Evolutionary conservation across 2,888 invertebrate species (phyloP).

Genomic region (Linyphia triangularis): DNA sequence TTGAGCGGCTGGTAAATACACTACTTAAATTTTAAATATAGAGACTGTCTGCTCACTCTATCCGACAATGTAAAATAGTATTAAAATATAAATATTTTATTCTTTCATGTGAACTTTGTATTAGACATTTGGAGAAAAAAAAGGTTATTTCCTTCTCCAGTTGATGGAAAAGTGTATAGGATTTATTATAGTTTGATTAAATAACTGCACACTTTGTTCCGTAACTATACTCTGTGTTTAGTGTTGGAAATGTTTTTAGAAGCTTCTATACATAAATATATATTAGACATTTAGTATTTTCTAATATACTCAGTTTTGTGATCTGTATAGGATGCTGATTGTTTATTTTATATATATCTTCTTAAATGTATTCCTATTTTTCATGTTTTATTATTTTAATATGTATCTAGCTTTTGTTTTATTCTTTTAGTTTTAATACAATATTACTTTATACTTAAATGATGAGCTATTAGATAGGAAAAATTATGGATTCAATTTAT

Average conservation of each 20-base stretch:
- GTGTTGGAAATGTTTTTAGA: conserved; percentile 70
- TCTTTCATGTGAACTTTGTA: conserved; percentile 75
- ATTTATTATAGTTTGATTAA: conserved; percentile 70
- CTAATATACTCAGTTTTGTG: conserved; percentile 70
- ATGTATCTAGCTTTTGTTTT: conserved; percentile 61
- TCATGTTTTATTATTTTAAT: conserved; percentile 72
- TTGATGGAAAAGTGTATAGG: conserved; percentile 53
- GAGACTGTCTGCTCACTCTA: conserved; percentile 67
- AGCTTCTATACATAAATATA: conserved; percentile 70
- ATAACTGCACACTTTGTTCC: conserved; percentile 74
- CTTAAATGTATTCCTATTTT: conserved; percentile 72
- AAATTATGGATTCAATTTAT: conserved; percentile 54
- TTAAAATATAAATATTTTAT: conserved; percentile 75
- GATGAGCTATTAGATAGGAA: conserved; percentile 36
- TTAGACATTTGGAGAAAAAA: conserved; percentile 57
- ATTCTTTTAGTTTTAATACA: conserved; percentile 60
- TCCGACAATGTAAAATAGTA: conserved; percentile 71
- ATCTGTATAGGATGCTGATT: conserved; percentile 64
- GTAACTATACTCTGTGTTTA: conserved; percentile 69
- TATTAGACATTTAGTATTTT: conserved; percentile 73
- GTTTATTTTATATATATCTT: conserved; percentile 28
- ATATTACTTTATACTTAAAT: conserved; percentile 45
- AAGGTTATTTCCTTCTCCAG: conserved; percentile 60
- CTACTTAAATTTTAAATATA: conserved; percentile 60
- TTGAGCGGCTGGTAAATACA: conserved; percentile 65